Evolutionary conservation across 2,113 vertebrate species (phyloP).

Genomic region (Oriolus oriolus): DNA sequence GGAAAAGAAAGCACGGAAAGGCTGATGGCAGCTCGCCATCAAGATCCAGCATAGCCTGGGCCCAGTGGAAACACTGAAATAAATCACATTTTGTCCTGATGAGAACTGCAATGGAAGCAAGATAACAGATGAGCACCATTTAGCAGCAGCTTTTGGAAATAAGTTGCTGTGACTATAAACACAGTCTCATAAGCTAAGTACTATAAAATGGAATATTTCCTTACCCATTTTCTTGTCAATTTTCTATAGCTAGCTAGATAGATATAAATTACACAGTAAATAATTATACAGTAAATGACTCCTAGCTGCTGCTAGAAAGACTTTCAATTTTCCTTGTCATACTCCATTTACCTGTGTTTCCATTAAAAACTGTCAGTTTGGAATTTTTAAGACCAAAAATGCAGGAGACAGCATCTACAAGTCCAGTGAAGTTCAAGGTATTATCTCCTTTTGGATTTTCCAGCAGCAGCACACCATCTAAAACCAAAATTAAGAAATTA

Average conservation of each 20-base stretch:
- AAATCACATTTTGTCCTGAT: background rate
- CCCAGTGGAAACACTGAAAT: background rate
- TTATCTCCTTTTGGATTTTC: constrained; percentile 95
- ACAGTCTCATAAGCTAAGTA: background rate
- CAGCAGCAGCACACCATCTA: constrained; percentile 88
- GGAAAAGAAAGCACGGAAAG: background rate
- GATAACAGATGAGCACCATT: background rate
- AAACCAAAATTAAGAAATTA: background rate
- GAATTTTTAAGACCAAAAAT: constrained; percentile 81
- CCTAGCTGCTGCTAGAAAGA: background rate
- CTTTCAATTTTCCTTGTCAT: background rate
- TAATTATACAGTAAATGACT: background rate
- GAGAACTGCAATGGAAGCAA: background rate
- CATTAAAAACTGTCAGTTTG: constrained; percentile 77
- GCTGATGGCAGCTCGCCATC: constrained; percentile 6
- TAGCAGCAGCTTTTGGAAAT: constrained; percentile 15
- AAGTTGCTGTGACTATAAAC: background rate
- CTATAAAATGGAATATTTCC: background rate
- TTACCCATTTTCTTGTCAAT: background rate
- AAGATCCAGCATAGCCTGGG: background rate
- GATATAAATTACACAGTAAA: background rate
- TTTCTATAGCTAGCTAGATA: background rate
- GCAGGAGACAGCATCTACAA: constrained; percentile 77
- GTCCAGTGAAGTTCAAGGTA: constrained; percentile 72
- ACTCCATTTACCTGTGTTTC: constrained; percentile 76